phyloP scores from a whole-genome alignment of 2,888 invertebrate species.

The Sinhomidia bicolor region DNA sequence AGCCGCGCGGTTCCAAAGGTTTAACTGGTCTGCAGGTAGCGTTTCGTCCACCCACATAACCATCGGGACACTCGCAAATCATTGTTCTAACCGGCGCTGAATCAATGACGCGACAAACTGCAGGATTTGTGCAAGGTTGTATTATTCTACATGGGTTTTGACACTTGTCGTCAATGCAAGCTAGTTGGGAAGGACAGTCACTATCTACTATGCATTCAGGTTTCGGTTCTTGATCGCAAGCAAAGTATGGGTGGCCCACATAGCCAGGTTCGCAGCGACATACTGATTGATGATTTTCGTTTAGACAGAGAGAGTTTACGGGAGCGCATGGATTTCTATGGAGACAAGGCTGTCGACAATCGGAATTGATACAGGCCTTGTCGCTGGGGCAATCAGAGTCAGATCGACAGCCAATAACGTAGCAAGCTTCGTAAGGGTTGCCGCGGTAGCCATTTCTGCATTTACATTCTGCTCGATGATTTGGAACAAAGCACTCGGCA shows the following conservation, averaged over 20 bases:
- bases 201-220: slow-evolving; percentile 88
- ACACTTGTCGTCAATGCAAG: slow-evolving; percentile 91
- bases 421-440: slow-evolving; percentile 85
- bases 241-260: slow-evolving; percentile 79
- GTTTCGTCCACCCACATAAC: slow-evolving; percentile 90
- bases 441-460: slow-evolving; percentile 92
- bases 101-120: slow-evolving; percentile 91
- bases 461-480: slow-evolving; percentile 89
- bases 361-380: slow-evolving; percentile 81
- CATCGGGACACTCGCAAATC: slow-evolving; percentile 92
- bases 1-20: slow-evolving; percentile 84
- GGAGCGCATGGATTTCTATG: slow-evolving; percentile 81
- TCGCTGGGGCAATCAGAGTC: slow-evolving; percentile 81
- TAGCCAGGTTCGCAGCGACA: slow-evolving; percentile 81
- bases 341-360: slow-evolving; percentile 81
- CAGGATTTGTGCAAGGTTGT: slow-evolving; percentile 90
- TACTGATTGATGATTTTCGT: slow-evolving; percentile 80
- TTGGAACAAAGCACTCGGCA: slow-evolving; percentile 90
- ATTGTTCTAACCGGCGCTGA: slow-evolving; percentile 90
- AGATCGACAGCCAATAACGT: slow-evolving; percentile 81
- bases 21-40: slow-evolving; percentile 88
- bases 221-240: slow-evolving; percentile 81
- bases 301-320: slow-evolving; percentile 81
- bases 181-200: slow-evolving; percentile 90
- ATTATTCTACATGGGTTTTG: slow-evolving; percentile 90